These are phyloP conservation scores for Drosophila bifasciata DNA, from an alignment of 1,140 invertebrate genomes.

Conservation along the genomic window DNA sequence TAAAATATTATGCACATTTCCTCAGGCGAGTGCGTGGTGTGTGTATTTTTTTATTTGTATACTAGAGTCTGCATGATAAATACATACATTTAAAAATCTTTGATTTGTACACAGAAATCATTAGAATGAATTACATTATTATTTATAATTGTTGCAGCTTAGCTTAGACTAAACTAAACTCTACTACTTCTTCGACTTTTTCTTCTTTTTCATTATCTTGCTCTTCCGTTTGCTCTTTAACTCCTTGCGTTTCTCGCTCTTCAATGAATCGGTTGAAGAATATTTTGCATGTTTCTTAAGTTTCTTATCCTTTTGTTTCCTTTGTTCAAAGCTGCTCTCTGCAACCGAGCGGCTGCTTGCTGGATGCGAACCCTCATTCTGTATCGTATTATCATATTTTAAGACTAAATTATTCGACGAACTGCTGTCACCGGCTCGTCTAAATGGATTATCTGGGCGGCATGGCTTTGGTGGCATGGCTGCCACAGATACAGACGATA, in stretches of 20 bases:
- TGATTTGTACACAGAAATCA: slow-evolving; percentile 53
- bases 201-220: slow-evolving; percentile 71
- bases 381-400: slow-evolving; percentile 53
- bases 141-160: slow-evolving; percentile 30
- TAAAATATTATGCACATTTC: too few species aligned
- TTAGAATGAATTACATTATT: slow-evolving; percentile 25
- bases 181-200: slow-evolving; percentile 68
- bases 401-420: slow-evolving; percentile 45
- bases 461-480: slow-evolving; percentile 31
- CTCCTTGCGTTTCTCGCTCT: slow-evolving; percentile 64
- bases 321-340: slow-evolving; percentile 48
- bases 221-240: slow-evolving; percentile 68
- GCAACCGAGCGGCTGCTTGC: slow-evolving; percentile 21
- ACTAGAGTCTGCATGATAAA: slow-evolving; percentile 40
- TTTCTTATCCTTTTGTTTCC: slow-evolving; percentile 69
- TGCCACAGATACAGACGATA: slow-evolving; percentile 47
- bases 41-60: slow-evolving; percentile 19
- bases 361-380: slow-evolving; percentile 23
- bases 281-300: slow-evolving; percentile 57
- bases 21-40: too few species aligned
- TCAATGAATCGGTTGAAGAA: slow-evolving; percentile 66
- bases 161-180: slow-evolving; percentile 16
- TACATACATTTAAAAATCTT: slow-evolving; percentile 52
- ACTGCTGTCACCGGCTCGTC: slow-evolving; percentile 57
- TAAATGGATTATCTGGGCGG: slow-evolving; percentile 63